Conservation (phyloP, 2,888 invertebrate genomes). For the Drosophila sordidula region DNA sequence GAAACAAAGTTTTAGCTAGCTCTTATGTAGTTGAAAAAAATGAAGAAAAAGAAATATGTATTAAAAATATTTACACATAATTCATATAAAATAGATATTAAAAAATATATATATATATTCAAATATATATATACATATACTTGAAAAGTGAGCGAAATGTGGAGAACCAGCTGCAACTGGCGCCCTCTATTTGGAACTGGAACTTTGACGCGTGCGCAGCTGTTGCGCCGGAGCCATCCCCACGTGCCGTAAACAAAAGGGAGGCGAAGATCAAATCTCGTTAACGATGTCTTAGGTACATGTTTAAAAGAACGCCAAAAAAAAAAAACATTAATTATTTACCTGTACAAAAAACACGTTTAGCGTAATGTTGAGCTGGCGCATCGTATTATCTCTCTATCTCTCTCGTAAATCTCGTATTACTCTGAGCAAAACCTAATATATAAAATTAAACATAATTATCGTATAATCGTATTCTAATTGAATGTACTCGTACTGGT, state of each 20-base stretch:
- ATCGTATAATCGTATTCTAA: constrained; percentile 64
- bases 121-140: constrained; percentile 56
- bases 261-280: constrained; percentile 38
- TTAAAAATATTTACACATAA: constrained; percentile 61
- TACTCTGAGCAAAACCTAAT: constrained; percentile 62
- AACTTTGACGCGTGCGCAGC: constrained; percentile 51
- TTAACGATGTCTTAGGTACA: constrained; percentile 62
- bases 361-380: constrained; percentile 69
- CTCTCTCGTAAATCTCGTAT: constrained; percentile 65
- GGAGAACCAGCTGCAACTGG: constrained; percentile 19
- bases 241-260: constrained; percentile 16
- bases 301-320: constrained; percentile 35
- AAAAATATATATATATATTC: constrained; percentile 27
- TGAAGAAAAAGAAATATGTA: constrained; percentile 32
- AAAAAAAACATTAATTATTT: constrained; percentile 35
- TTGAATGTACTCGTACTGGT: constrained; percentile 68
- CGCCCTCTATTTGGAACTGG: constrained; percentile 24
- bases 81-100: constrained; percentile 32
- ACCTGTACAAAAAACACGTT: constrained; percentile 64
- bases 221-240: constrained; percentile 28
- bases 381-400: constrained; percentile 59
- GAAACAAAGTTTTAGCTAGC: constrained; percentile 41
- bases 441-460: constrained; percentile 37
- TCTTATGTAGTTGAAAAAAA: constrained; percentile 33
- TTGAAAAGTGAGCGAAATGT: constrained; percentile 51